Percentiles rank a stretch among this genome's conserved stretches.
Evolutionary conservation across 2,113 vertebrate species (phyloP).

Genomic region (Caranx ignobilis): DNA sequence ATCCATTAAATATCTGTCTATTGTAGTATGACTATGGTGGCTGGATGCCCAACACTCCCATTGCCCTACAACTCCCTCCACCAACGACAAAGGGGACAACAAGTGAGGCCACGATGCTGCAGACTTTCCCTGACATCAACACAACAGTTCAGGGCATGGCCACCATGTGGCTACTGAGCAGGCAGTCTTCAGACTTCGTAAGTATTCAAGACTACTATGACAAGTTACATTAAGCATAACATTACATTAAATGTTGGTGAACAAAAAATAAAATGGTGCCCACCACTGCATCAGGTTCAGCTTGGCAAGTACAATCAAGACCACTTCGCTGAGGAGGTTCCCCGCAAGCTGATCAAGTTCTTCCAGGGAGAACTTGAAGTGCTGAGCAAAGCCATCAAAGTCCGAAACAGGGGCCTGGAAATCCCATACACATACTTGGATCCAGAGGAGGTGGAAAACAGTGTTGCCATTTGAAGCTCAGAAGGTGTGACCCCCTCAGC

Average conservation of each 20-base stretch:
- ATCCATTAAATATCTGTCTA: not conserved
- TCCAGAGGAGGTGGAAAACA: constrained; percentile 61
- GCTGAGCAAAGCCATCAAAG: constrained; percentile 45
- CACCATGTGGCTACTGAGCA: constrained; percentile 65
- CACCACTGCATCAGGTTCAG: constrained; percentile 38
- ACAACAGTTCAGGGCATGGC: constrained; percentile 54
- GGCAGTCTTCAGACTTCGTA: constrained; percentile 69
- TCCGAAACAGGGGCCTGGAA: constrained; percentile 48
- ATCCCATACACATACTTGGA: constrained; percentile 70
- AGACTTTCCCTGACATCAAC: constrained; percentile 53
- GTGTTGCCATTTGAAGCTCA: constrained; percentile 60
- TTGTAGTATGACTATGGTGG: constrained; percentile 72
- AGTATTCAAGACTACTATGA: constrained; percentile 8
- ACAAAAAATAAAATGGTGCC: not conserved
- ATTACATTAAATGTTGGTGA: not conserved
- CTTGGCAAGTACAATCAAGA: constrained; percentile 53
- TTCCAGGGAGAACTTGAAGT: constrained; percentile 57
- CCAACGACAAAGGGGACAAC: constrained; percentile 68
- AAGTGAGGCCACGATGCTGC: constrained; percentile 49
- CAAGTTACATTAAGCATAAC: not conserved
- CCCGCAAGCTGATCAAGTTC: constrained; percentile 12
- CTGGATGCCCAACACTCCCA: constrained; percentile 77
- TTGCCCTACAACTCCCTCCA: constrained; percentile 64
- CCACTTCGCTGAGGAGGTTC: constrained; percentile 56
- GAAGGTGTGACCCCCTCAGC: not conserved